Base-by-base conservation (phyloP, 92 coral and sea anemone genomes). In the Blastomussa wellsi region DNA sequence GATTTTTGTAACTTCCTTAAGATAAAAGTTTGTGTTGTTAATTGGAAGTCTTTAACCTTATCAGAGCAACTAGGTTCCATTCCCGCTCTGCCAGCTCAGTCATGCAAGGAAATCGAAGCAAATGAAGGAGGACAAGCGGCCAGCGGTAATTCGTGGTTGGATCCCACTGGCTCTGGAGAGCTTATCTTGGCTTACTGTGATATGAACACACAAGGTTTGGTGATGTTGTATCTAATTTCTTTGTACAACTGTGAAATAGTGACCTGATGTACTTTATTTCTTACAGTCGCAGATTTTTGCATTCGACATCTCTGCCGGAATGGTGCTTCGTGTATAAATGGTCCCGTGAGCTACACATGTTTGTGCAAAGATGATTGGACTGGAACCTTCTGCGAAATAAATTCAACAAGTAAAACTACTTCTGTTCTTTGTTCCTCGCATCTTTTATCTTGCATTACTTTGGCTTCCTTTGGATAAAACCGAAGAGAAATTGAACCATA, bases 111-210 rank as follows among this genome's bases (percentile, higher is more conserved):
- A 38, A 72, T 72, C 53, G 41, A 72, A 38, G 77, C 78, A 47
- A 74, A 74, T 20, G 82, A 78, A 59, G 82, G 72, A 35, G 82
- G 55, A 41, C 71, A 78, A 57, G 82, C 37, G 82, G 72, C 38
- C 71, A 78, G 82, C 52, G 47, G 71, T 64, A 59, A 28, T 62
- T 78, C 48, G 60, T 74, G 78, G 78, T 44, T 74, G 78, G 78
- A 74, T 42, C 37, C 78, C 38, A 47, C 24, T 16, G 24, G 59
- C 15, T 74, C 78, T 37, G 78, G 78, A 74, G 59, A 41, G 59
- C 59, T 47, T 15, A 1, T 74, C 53, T 28, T 74, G 35, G 78
- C 78, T 74, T 74, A 74, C 57, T 74, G 78, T 74, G 78, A 74
- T 59, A 74, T 74, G 78, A 26, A 44, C 60, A 74, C 78, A 74